Evolutionary conservation across 1,140 invertebrate species (phyloP).

Genomic region (Heliconius hewitsoni): DNA sequence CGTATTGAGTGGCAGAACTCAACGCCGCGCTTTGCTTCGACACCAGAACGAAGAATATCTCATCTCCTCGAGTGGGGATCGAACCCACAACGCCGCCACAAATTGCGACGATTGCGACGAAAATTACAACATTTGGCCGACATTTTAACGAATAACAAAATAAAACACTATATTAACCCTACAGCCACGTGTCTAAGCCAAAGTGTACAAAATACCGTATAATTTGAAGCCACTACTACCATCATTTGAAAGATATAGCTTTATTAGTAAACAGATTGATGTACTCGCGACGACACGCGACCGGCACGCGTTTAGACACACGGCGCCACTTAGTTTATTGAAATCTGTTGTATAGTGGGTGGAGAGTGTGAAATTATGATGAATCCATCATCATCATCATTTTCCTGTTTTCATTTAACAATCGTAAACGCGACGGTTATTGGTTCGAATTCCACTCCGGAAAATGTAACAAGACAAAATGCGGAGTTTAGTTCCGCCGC

Average conservation of each 20-base stretch:
- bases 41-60: no score
- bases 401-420: no score
- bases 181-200: not conserved
- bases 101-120: no score
- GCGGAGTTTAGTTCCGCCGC: no score
- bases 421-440: no score
- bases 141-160: not conserved
- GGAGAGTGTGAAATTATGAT: slow-evolving; percentile 7
- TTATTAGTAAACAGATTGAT: slow-evolving; percentile 3
- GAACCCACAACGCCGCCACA: no score
- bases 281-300: not conserved
- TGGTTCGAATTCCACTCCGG: no score
- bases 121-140: not conserved
- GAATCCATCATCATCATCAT: no score
- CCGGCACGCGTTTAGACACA: not conserved
- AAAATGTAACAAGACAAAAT: no score
- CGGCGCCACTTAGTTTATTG: not conserved
- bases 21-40: no score
- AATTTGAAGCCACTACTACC: not conserved
- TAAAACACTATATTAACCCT: not conserved
- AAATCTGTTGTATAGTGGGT: not conserved
- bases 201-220: not conserved
- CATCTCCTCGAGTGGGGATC: no score
- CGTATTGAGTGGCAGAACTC: no score
- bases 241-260: slow-evolving; percentile 1